Percentiles rank a stretch among this genome's conserved stretches.
Evolutionary conservation across 2,797 vertebrate species (phyloP).

Genomic region (Artibeus lituratus): DNA sequence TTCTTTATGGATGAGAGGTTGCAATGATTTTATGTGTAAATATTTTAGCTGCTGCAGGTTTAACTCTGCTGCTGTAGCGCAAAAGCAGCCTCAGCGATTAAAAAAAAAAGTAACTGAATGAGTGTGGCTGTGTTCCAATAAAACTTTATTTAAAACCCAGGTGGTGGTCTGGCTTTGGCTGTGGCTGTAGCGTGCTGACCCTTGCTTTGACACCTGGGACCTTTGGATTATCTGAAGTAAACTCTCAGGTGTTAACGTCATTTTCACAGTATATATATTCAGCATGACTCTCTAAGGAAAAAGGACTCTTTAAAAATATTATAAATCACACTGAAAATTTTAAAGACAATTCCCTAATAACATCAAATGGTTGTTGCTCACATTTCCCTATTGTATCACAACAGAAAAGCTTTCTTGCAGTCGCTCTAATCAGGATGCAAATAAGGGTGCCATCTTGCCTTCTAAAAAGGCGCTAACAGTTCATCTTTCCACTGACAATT

Average conservation of each 20-base stretch:
- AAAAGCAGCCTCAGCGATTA: not conserved
- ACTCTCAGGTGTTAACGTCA: not conserved
- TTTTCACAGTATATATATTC: not conserved
- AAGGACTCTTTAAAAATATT: not conserved
- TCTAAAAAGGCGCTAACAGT: not conserved
- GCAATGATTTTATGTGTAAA: not conserved
- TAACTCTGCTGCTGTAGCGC: not conserved
- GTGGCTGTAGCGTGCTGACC: not conserved
- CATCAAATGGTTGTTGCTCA: not conserved
- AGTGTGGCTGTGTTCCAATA: not conserved
- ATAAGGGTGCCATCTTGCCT: not conserved
- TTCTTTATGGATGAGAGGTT: not conserved
- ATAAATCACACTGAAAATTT: not conserved
- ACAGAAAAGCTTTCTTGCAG: not conserved
- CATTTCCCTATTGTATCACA: not conserved
- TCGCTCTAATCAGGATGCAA: not conserved
- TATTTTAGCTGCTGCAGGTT: not conserved
- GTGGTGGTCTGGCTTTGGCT: not conserved
- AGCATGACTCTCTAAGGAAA: not conserved
- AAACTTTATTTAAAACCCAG: not conserved
- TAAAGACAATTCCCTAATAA: not conserved
- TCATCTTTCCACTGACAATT: not conserved
- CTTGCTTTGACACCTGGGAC: not conserved
- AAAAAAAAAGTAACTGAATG: accelerated
- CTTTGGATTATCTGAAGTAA: not conserved